A percentile compares a stretch with the other conserved stretches of the same genome.
Evolutionary conservation across 2,888 invertebrate species (phyloP).

Genomic region (Proisotoma minuta): DNA sequence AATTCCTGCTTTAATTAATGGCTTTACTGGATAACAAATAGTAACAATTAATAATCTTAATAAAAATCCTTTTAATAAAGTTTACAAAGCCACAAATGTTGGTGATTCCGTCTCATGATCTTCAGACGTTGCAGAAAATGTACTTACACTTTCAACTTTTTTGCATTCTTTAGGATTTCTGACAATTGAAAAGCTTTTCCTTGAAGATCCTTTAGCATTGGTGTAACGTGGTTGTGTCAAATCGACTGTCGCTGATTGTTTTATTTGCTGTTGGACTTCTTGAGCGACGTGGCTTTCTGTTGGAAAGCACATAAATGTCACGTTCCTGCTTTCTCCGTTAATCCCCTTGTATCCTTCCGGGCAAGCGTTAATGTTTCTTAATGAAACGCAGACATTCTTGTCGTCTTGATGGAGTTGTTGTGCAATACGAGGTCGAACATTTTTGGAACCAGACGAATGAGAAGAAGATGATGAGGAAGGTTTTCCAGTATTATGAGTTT

Average conservation of each 20-base stretch:
- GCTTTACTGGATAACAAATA: background rate
- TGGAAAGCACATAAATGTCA: background rate
- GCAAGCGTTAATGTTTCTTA: too few relatives aligned
- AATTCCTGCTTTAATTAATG: background rate
- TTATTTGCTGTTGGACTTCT: background rate
- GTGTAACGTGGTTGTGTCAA: too few relatives aligned
- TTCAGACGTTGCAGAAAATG: too few relatives aligned
- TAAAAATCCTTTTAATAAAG: too few relatives aligned
- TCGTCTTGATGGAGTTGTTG: background rate
- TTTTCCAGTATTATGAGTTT: too few relatives aligned
- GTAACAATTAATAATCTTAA: background rate
- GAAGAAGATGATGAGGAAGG: too few relatives aligned
- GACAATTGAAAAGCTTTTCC: background rate
- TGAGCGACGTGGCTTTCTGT: background rate
- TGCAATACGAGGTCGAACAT: background rate
- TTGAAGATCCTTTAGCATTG: too few relatives aligned
- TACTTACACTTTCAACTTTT: too few relatives aligned
- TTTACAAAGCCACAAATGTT: too few relatives aligned
- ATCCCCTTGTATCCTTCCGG: background rate
- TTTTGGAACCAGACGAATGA: background rate
- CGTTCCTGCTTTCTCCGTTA: background rate
- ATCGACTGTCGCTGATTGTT: background rate
- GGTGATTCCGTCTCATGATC: too few relatives aligned
- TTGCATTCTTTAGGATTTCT: too few relatives aligned
- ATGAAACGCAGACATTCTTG: too few relatives aligned